These are phyloP conservation scores for Sturnus vulgaris DNA, from an alignment of 2,113 vertebrate genomes.

Conservation along the genomic window DNA sequence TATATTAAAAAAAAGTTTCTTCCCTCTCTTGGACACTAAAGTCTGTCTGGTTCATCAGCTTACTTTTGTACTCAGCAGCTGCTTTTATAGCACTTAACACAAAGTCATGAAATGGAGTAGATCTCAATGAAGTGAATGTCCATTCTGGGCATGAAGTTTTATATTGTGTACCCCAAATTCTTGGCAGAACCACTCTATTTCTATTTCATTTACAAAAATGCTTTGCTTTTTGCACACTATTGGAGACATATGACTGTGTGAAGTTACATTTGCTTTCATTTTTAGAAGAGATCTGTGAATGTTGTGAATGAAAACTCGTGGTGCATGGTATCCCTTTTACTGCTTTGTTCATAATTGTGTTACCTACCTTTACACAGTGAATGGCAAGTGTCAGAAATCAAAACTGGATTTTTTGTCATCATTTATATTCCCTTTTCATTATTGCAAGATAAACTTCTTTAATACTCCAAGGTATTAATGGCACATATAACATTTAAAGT, in stretches of 20 bases:
- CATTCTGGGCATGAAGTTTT: neutral
- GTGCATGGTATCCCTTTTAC: neutral
- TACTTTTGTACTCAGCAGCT: neutral
- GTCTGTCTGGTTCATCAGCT: neutral
- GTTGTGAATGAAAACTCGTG: neutral
- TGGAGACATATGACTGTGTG: neutral
- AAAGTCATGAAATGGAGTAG: neutral
- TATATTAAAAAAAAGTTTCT: neutral
- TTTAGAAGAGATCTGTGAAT: neutral
- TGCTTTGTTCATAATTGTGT: neutral
- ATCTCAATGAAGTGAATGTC: neutral
- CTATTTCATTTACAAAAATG: neutral
- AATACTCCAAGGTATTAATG: neutral
- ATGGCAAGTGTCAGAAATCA: neutral
- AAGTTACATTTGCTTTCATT: neutral
- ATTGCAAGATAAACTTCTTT: neutral
- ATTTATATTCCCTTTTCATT: neutral
- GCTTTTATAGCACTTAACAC: neutral
- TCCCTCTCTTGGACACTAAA: neutral
- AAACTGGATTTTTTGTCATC: neutral
- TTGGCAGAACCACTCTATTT: neutral
- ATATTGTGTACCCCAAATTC: neutral
- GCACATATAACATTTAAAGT: neutral
- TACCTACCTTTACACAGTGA: neutral
- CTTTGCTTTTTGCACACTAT: neutral